These are phyloP conservation scores for Galaxea fascicularis DNA, from an alignment of 92 coral and sea anemone genomes.

Conservation along the genomic window DNA sequence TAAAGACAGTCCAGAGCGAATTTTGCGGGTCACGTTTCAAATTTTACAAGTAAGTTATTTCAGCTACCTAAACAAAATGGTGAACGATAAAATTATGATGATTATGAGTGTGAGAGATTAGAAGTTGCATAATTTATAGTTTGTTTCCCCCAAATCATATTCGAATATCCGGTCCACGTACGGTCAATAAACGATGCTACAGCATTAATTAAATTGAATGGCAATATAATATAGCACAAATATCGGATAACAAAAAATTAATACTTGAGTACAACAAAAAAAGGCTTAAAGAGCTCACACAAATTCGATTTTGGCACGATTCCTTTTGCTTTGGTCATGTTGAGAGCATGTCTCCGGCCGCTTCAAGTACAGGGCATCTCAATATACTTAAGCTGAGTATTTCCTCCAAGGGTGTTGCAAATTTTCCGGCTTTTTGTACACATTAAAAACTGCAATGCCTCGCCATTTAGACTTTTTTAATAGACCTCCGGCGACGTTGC, in stretches of 20 bases:
- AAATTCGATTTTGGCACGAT: too few relatives aligned
- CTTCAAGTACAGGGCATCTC: too few relatives aligned
- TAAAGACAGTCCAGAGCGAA: not conserved
- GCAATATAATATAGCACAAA: not conserved
- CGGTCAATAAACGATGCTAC: not conserved
- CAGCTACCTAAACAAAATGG: not conserved
- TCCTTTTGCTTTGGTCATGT: not conserved
- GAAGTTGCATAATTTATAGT: too few relatives aligned
- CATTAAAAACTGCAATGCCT: too few relatives aligned
- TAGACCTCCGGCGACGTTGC: too few relatives aligned
- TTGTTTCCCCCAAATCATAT: not conserved
- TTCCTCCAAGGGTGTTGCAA: too few relatives aligned
- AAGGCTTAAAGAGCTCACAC: too few relatives aligned
- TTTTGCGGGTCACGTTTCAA: not conserved
- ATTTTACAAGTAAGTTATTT: not conserved
- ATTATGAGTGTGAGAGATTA: not conserved
- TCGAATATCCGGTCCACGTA: not conserved
- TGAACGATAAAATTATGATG: too few relatives aligned
- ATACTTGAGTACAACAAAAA: not conserved
- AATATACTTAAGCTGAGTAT: too few relatives aligned
- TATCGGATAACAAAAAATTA: not conserved
- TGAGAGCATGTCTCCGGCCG: not conserved
- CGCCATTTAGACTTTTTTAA: too few relatives aligned
- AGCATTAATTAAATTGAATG: not conserved
- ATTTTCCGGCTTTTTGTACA: too few relatives aligned